Conservation (phyloP, 2,888 invertebrate species). For the Dioctria rufipes region DNA sequence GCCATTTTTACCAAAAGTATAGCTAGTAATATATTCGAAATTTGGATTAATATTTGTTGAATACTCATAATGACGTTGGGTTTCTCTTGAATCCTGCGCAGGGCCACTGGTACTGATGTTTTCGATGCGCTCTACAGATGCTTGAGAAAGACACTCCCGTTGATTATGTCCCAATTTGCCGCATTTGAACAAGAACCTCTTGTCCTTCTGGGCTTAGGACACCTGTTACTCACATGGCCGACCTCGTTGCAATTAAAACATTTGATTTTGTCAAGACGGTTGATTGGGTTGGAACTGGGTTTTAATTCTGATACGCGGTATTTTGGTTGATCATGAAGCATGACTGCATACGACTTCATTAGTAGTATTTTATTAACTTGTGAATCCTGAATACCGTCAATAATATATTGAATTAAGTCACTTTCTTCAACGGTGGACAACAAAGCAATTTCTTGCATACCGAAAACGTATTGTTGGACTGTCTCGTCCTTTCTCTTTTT, state of each 20-base stretch:
- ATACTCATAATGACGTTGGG: background rate
- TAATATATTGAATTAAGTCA: slow-evolving; percentile 51
- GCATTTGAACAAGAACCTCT: slow-evolving; percentile 7
- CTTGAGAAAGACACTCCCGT: background rate
- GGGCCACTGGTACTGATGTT: background rate
- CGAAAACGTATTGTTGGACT: slow-evolving; percentile 36
- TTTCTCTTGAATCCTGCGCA: background rate
- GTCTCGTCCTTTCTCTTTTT: slow-evolving; percentile 52
- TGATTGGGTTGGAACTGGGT: background rate
- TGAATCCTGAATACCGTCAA: slow-evolving; percentile 26
- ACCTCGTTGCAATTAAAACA: too few species aligned
- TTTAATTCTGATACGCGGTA: too few species aligned
- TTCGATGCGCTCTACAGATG: background rate
- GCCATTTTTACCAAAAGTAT: background rate
- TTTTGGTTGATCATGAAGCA: background rate
- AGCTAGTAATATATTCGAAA: background rate
- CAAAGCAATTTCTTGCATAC: background rate
- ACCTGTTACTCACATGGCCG: background rate
- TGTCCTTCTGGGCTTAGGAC: background rate
- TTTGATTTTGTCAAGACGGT: background rate
- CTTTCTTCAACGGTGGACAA: slow-evolving; percentile 39
- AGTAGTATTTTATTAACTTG: background rate
- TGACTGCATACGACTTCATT: background rate
- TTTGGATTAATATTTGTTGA: background rate
- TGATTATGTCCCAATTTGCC: slow-evolving; percentile 6